Evolutionary conservation across 2,797 vertebrate species (phyloP).

Genomic region (Eulemur mongoz): DNA sequence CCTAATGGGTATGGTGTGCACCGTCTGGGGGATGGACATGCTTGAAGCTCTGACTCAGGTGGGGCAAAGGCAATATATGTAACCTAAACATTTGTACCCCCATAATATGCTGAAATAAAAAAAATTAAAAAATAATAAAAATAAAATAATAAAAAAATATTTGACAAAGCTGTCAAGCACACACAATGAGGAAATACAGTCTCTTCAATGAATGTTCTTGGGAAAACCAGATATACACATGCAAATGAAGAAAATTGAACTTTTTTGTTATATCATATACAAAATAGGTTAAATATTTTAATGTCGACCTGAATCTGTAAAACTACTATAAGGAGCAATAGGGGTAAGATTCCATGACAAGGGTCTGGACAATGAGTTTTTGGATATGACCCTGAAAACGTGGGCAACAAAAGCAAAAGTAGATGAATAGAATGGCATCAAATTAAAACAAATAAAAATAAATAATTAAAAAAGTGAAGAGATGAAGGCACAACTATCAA

Average conservation of each 20-base stretch:
- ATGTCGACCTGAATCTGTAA: background rate
- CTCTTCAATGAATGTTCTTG: background rate
- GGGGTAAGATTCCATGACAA: background rate
- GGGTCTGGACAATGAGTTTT: background rate
- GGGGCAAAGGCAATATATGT: too few relatives aligned
- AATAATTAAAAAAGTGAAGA: background rate
- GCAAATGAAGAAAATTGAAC: background rate
- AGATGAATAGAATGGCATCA: background rate
- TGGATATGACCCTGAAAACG: background rate
- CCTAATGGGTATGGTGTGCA: too few relatives aligned
- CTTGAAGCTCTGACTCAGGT: too few relatives aligned
- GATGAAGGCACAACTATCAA: background rate
- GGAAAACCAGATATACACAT: background rate
- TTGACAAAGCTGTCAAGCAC: background rate
- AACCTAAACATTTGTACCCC: too few relatives aligned
- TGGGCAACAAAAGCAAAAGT: background rate
- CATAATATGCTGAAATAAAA: too few relatives aligned
- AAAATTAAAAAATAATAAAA: too few relatives aligned
- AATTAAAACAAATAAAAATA: background rate
- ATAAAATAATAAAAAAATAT: too few relatives aligned
- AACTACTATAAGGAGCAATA: background rate
- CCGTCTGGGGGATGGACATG: too few relatives aligned
- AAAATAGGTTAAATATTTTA: background rate
- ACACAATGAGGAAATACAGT: background rate
- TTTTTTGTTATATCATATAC: background rate